Conservation (phyloP, 2,888 invertebrate genomes). For the Cantharis lateralis region DNA sequence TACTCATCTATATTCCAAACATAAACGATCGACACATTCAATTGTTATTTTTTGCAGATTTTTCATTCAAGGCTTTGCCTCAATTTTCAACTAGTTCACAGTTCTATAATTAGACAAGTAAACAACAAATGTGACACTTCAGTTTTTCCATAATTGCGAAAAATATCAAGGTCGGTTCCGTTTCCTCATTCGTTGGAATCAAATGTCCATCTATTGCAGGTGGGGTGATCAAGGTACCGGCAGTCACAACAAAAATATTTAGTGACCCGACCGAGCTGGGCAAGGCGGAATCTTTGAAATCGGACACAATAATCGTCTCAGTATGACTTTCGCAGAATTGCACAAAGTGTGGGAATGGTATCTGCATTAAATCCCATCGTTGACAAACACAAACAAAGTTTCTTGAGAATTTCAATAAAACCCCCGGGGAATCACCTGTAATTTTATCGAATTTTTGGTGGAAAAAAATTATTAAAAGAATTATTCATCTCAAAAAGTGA, state of each 20-base stretch:
- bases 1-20: constrained; percentile 13
- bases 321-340: constrained; percentile 30
- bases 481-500: not conserved
- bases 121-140: not conserved
- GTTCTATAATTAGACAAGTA: not conserved
- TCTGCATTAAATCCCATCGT: not conserved
- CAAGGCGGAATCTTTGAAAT: not conserved
- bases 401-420: not conserved
- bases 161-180: not conserved
- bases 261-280: not conserved
- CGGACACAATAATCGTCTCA: not conserved
- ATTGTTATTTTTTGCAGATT: not conserved
- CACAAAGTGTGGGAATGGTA: constrained; percentile 4
- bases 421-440: too few relatives aligned
- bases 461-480: too few relatives aligned
- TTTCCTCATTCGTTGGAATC: not conserved
- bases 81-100: not conserved
- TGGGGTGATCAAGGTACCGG: not conserved
- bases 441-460: too few relatives aligned
- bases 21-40: not conserved
- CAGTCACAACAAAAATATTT: not conserved
- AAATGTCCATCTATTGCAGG: not conserved
- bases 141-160: not conserved
- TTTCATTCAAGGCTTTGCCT: not conserved
- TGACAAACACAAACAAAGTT: not conserved